These are phyloP conservation scores for Drosophila hawaiiensis DNA, from an alignment of 2,888 invertebrate genomes.

Conservation along the genomic window DNA sequence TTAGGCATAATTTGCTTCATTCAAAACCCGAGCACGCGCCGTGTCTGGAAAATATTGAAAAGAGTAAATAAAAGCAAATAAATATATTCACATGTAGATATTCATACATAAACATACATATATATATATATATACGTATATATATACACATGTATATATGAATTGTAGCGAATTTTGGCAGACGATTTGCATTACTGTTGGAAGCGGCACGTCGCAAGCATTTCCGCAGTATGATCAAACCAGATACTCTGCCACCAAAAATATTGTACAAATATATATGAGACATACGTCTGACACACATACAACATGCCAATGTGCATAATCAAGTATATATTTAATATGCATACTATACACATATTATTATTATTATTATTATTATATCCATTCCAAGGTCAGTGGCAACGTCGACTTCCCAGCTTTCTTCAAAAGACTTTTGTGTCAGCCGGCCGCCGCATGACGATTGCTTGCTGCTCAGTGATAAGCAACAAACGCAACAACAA, in stretches of 20 bases:
- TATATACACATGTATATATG: constrained; percentile 4
- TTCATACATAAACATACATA: background rate
- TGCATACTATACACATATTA: constrained; percentile 6
- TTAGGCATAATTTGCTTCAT: constrained; percentile 63
- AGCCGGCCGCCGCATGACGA: constrained; percentile 46
- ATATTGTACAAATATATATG: constrained; percentile 24
- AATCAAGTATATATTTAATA: constrained; percentile 1
- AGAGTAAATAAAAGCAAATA: constrained; percentile 70
- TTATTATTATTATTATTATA: constrained; percentile 2
- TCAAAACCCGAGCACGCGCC: constrained; percentile 74
- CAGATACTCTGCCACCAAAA: constrained; percentile 61
- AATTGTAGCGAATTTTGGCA: constrained; percentile 62
- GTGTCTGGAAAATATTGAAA: constrained; percentile 70
- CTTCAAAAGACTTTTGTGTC: constrained; percentile 67
- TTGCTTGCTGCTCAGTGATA: constrained; percentile 66
- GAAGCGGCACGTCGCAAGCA: constrained; percentile 70
- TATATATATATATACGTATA: background rate
- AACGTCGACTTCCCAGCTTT: constrained; percentile 40
- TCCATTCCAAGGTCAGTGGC: constrained; percentile 66
- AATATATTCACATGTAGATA: constrained; percentile 20
- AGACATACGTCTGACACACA: constrained; percentile 53
- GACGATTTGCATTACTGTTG: constrained; percentile 51
- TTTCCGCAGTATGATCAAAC: constrained; percentile 78
- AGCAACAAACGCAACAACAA: constrained; percentile 18
- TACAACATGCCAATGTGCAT: constrained; percentile 34